Percentiles rank a stretch among this genome's conserved stretches.
These are phyloP conservation scores for Oriolus oriolus DNA, from an alignment of 2,113 vertebrate species.

Conservation along the genomic window DNA sequence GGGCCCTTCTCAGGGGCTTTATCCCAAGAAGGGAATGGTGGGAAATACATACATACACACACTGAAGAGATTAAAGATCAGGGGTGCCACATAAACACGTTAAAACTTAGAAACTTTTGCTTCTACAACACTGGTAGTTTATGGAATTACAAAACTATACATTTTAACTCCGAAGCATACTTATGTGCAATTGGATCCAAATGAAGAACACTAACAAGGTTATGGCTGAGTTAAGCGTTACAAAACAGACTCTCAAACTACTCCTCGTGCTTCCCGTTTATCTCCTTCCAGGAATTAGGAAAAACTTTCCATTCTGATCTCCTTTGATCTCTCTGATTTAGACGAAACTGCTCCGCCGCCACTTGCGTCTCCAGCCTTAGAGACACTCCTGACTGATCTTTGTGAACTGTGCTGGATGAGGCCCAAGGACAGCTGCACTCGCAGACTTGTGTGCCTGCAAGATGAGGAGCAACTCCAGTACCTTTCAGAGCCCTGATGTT, in stretches of 20 bases:
- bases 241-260: not conserved
- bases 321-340: not conserved
- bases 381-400: not conserved
- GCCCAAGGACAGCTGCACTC: not conserved
- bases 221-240: not conserved
- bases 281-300: conserved; percentile 30
- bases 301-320: not conserved
- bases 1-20: not conserved
- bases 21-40: not conserved
- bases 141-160: not conserved
- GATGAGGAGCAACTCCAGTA: not conserved
- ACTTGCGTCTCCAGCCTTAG: not conserved
- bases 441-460: not conserved
- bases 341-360: not conserved
- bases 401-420: not conserved
- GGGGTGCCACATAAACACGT: not conserved
- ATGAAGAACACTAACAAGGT: not conserved
- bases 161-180: not conserved
- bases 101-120: not conserved
- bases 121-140: not conserved
- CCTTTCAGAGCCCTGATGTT: not conserved
- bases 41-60: not conserved
- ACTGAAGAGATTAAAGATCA: not conserved
- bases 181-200: not conserved
- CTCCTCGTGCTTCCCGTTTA: not conserved